Evolutionary conservation across 92 coral and sea anemone genomes (phyloP), one percentile per base, ranked within the genome.

Genomic region (Umimayanthus chanpuru): DNA sequence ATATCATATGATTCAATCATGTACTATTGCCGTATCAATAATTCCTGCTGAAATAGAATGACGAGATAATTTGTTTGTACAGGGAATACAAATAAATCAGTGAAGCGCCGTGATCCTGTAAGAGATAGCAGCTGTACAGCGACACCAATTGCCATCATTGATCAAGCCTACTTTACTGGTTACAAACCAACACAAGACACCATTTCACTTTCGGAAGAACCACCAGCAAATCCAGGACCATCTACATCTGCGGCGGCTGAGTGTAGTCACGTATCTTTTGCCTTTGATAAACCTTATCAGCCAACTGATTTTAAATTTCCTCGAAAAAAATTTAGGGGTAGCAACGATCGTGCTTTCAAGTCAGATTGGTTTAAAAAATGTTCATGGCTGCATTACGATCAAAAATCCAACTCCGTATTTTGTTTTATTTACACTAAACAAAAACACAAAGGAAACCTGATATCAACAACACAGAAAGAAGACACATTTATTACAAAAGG

Each of bases 111-210:
- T 39, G 78, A 84, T 84, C 87, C 87, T 84, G 87, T 84, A 84
- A 68, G 87, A 84, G 39, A 67, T 84, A 84, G 87, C 78, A 84
- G 70, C 70, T n/a, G n/a, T n/a, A n/a, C n/a, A n/a, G n/a, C n/a
- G n/a, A n/a, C n/a, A n/a, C n/a, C n/a, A n/a, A n/a, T 67, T 84
- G 87, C 87, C 87, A 84, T 79, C 87, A 84, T 84, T 70, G 87
- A 84, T 68, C 77, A 84, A 84, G 87, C 87, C 77, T 23, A 40
- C 65, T 43, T 79, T 23, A 43, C 77, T 41, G 5, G 67, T 38
- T 43, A 43, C 65, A 84, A 84, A 84, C 77, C 79, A 70, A 84
- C 87, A 66, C 77, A 83, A 83, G 77, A 82, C 77, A 66, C 64
- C 86, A 82, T 64, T 82, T 82, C 86, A 36, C 76, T 82, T 82